phyloP scores from a whole-genome alignment of 1,140 invertebrate genomes.

The Hycleus phaleratus region DNA sequence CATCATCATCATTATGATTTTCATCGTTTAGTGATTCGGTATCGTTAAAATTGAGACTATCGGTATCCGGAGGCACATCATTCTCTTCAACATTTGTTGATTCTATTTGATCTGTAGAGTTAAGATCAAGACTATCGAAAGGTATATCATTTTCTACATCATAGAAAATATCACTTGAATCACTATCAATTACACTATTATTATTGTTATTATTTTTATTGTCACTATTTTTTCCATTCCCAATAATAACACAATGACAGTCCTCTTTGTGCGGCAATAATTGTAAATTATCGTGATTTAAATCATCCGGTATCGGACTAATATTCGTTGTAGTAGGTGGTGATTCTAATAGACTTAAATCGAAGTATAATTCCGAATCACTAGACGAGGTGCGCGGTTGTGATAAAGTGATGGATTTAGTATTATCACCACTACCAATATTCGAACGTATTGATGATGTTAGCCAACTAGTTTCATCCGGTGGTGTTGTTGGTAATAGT shows the following conservation, averaged over 20 bases:
- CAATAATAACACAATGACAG: conserved; percentile 23
- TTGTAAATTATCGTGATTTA: conserved; percentile 25
- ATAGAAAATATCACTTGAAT: conserved; percentile 39
- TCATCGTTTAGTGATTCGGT: background rate
- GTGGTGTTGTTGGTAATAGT: background rate
- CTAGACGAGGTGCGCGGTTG: conserved; percentile 43
- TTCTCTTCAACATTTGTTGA: background rate
- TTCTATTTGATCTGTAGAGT: background rate
- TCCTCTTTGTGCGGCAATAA: conserved; percentile 22
- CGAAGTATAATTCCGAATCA: conserved; percentile 51
- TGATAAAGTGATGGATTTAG: conserved; percentile 31
- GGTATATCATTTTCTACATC: background rate
- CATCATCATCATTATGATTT: background rate
- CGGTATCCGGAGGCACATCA: no score
- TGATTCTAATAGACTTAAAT: conserved; percentile 52
- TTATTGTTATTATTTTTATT: background rate
- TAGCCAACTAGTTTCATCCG: conserved; percentile 44
- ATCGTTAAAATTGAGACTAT: background rate
- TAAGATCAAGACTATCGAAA: background rate
- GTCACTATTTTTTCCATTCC: conserved; percentile 38
- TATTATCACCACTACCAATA: background rate
- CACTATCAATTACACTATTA: conserved; percentile 43
- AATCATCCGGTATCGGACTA: conserved; percentile 50
- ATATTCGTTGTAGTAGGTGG: conserved; percentile 37
- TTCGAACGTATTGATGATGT: conserved; percentile 26